These are phyloP conservation scores for Apodemus sylvaticus DNA, from an alignment of 2,113 vertebrate species.

Conservation along the genomic window DNA sequence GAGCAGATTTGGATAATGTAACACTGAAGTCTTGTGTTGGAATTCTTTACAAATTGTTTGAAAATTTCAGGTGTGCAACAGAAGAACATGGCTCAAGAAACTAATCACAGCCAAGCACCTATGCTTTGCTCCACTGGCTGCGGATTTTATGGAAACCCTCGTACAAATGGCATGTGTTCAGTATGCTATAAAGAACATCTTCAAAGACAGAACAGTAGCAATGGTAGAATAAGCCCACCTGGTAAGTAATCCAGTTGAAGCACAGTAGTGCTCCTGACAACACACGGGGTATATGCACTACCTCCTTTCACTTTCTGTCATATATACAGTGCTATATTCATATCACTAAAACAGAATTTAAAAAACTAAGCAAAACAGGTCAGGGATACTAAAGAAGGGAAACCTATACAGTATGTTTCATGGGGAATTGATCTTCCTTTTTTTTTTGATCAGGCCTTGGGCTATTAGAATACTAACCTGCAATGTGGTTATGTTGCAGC, in stretches of 20 bases:
- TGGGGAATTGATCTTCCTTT: neutral
- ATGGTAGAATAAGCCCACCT: constrained; percentile 90
- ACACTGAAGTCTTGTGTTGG: neutral
- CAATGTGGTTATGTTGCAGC: constrained; percentile 79
- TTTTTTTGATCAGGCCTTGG: neutral
- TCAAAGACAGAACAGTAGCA: constrained; percentile 91
- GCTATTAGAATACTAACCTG: neutral
- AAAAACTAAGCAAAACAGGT: neutral
- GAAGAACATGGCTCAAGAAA: constrained; percentile 94
- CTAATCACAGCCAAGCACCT: constrained; percentile 93
- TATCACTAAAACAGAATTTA: neutral
- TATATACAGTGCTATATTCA: neutral
- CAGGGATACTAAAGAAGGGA: neutral
- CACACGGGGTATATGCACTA: neutral
- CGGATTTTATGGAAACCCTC: constrained; percentile 93
- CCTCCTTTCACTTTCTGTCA: neutral
- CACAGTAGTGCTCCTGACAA: neutral
- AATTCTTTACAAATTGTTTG: constrained; percentile 44
- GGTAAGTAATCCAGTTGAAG: constrained; percentile 84
- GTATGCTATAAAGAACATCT: constrained; percentile 95
- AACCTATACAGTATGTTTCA: neutral
- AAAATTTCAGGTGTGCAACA: constrained; percentile 84
- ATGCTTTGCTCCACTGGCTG: constrained; percentile 94
- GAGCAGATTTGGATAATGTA: neutral
- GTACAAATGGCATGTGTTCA: constrained; percentile 94